phyloP scores from a whole-genome alignment of 2,888 invertebrate genomes.

The Strigamia transsilvanica region DNA sequence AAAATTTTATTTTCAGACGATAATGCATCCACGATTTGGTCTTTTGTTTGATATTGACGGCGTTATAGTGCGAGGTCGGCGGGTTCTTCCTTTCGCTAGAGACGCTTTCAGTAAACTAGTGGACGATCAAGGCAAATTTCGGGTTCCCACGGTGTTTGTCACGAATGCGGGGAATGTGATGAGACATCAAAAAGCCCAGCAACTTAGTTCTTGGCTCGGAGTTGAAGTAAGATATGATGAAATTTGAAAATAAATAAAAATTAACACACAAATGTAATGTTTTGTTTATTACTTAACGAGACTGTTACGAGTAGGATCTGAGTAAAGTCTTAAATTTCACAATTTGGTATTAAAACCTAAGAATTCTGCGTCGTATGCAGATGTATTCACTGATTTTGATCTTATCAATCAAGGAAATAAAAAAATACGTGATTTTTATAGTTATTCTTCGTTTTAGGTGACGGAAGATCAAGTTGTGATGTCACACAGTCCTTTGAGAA shows the following conservation, averaged over 20 bases:
- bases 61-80: constrained; percentile 71
- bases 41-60: constrained; percentile 75
- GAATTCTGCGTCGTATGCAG: neutral
- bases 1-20: too few relatives aligned
- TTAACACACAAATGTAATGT: constrained; percentile 62
- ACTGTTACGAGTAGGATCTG: constrained; percentile 27
- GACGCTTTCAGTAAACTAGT: constrained; percentile 70
- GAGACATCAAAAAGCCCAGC: constrained; percentile 69
- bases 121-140: constrained; percentile 68
- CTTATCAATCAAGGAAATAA: too few relatives aligned
- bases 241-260: neutral
- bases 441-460: constrained; percentile 63
- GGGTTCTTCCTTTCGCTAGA: constrained; percentile 70
- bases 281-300: too few relatives aligned
- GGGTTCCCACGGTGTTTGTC: constrained; percentile 72
- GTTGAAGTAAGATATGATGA: constrained; percentile 65
- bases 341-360: neutral
- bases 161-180: constrained; percentile 74
- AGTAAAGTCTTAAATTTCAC: too few relatives aligned
- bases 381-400: too few relatives aligned
- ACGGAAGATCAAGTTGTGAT: constrained; percentile 71
- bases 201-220: constrained; percentile 70
- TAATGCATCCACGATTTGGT: constrained; percentile 66
- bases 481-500: constrained; percentile 72
- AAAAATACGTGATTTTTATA: neutral